Evolutionary conservation across 2,797 vertebrate species (phyloP).

Genomic region (Poecilia gillii): DNA sequence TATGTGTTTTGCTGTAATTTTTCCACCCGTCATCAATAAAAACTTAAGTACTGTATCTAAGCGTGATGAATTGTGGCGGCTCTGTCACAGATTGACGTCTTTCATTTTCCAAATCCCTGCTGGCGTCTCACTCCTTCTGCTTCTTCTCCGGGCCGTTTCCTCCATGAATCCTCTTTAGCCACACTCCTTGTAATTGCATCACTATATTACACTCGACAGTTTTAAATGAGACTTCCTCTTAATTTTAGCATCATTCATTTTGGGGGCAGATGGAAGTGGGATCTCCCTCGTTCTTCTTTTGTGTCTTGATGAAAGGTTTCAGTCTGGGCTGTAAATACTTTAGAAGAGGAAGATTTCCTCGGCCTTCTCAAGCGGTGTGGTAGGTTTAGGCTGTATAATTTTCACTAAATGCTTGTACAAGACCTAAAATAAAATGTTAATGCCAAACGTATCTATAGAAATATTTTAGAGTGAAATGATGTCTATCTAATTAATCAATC

Average conservation of each 20-base stretch:
- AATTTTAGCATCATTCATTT: conserved; percentile 27
- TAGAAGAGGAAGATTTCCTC: background rate
- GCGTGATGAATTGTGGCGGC: conserved; percentile 29
- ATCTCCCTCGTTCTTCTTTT: background rate
- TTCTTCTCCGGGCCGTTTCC: conserved; percentile 18
- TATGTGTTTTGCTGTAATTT: conserved; percentile 12
- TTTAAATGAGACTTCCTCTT: conserved; percentile 36
- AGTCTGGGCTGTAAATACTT: background rate
- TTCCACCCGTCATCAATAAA: conserved; percentile 50
- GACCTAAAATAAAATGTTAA: background rate
- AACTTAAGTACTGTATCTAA: background rate
- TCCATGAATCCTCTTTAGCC: conserved; percentile 29
- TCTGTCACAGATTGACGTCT: conserved; percentile 21
- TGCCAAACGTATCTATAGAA: background rate
- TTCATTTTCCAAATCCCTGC: conserved; percentile 36
- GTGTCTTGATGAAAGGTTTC: conserved; percentile 1
- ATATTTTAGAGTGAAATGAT: background rate
- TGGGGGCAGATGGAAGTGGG: conserved; percentile 7
- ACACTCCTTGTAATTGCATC: conserved; percentile 45
- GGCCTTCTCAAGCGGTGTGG: background rate
- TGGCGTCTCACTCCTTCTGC: background rate
- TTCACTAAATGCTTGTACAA: background rate
- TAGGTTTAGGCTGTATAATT: background rate
- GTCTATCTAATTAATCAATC: background rate
- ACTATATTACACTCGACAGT: conserved; percentile 35